Conservation (phyloP, 2,113 vertebrate species). For the Dicaeum eximium region DNA sequence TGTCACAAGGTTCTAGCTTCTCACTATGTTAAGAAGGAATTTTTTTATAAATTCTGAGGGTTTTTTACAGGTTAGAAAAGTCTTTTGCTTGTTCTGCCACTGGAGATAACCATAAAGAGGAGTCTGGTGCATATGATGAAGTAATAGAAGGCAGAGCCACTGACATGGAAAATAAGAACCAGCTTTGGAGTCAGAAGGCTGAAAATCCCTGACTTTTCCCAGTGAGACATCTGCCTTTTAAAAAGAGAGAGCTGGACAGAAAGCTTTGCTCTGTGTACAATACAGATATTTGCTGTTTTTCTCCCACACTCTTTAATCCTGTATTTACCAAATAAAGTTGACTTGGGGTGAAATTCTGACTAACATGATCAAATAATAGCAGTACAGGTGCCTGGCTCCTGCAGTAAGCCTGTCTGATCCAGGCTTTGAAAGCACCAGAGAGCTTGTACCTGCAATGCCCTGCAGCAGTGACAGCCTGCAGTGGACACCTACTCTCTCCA, state of each 20-base stretch:
- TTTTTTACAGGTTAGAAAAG: neutral
- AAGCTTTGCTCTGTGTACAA: neutral
- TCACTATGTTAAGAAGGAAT: neutral
- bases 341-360: neutral
- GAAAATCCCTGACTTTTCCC: neutral
- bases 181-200: neutral
- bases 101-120: neutral
- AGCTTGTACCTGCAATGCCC: neutral
- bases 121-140: neutral
- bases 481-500: neutral
- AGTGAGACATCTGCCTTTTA: neutral
- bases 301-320: neutral
- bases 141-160: neutral
- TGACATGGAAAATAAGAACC: neutral
- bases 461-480: neutral
- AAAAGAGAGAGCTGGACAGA: neutral
- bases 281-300: neutral
- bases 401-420: neutral
- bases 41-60: neutral
- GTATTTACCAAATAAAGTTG: slow-evolving; percentile 13
- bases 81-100: neutral
- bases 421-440: neutral
- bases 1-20: neutral
- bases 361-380: neutral
- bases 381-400: neutral